Evolutionary conservation across 2,113 vertebrate genomes (phyloP).

Genomic region (Illadopsis cleaveri): DNA sequence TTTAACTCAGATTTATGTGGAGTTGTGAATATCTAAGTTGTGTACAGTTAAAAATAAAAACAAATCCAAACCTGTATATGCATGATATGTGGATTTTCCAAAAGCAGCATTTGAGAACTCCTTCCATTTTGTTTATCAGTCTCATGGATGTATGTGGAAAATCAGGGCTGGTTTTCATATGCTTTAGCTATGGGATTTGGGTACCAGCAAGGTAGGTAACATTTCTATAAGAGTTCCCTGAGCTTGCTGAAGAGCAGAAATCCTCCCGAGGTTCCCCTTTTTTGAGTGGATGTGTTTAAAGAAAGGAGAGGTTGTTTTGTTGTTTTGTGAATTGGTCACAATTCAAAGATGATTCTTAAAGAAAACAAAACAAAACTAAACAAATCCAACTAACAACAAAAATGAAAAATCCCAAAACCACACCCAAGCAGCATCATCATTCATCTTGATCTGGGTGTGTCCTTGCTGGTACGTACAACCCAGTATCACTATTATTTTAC

Average conservation of each 20-base stretch:
- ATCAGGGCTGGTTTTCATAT: neutral
- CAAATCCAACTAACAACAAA: neutral
- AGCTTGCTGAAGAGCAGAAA: neutral
- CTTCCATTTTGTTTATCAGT: neutral
- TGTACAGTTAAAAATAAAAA: neutral
- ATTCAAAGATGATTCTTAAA: neutral
- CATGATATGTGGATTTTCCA: neutral
- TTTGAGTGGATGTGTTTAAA: neutral
- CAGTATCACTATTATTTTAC: neutral
- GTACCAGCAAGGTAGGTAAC: neutral
- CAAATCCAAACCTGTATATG: neutral
- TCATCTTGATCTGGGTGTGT: neutral
- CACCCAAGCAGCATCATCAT: neutral
- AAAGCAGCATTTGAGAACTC: neutral
- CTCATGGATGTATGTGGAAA: neutral
- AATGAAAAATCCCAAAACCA: neutral
- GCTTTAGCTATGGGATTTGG: neutral
- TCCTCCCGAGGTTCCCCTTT: rapidly evolving
- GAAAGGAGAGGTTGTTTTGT: neutral
- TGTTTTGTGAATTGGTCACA: neutral
- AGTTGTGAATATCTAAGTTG: neutral
- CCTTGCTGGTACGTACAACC: neutral
- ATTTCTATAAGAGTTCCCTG: neutral
- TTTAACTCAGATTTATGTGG: neutral
- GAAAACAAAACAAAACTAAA: neutral